Evolutionary conservation across 1,140 invertebrate genomes (phyloP), one percentile per base, ranked within the genome.

Genomic region (Vollenhovia emeryi): DNA sequence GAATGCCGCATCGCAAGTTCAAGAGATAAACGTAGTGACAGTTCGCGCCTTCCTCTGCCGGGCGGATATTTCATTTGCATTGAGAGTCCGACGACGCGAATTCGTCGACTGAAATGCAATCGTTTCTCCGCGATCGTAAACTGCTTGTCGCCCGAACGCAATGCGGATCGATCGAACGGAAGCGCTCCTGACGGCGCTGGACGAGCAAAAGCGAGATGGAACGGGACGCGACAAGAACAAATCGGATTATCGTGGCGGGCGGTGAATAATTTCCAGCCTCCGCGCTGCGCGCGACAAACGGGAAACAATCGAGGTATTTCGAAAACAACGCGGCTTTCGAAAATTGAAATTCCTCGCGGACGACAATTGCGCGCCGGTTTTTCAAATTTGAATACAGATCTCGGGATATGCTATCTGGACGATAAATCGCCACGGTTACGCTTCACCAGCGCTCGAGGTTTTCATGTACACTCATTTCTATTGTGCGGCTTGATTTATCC

Each of bases 71-170:
- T 45, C 13, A 78, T 76, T 48, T 62, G 27, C 43, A 36, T 62
- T 13, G 40, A 48, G n/a, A 13, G 43, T 50, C 7, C 27, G 18
- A 62, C 59, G 18, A 43, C 40, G 27, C 6, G 76, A 85, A 55
- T 78, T 66, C 73, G 60, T 68, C 62, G 79, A 64, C n/a, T 78
- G 73, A 50, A 64, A 68, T 85, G 66, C 74, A 66, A 85, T 85
- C 60, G 45, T 59, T 85, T 45, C 40, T 18, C 36, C 30, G 36
- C 27, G 48, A 48, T 68, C 24, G 24, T 66, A 74, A 78, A 83
- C 27, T 43, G 60, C 48, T 68, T 48, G 43, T 13, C 50, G 21
- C 11, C 21, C 40, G 30, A 60, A 40, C 40, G 27, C 55, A 40
- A 52, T 48, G 45, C 62, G 48, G 50, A 43, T 82, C 36, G 50